Base-by-base conservation (phyloP, 2,888 invertebrate genomes). In the Scotopteryx bipunctaria region DNA sequence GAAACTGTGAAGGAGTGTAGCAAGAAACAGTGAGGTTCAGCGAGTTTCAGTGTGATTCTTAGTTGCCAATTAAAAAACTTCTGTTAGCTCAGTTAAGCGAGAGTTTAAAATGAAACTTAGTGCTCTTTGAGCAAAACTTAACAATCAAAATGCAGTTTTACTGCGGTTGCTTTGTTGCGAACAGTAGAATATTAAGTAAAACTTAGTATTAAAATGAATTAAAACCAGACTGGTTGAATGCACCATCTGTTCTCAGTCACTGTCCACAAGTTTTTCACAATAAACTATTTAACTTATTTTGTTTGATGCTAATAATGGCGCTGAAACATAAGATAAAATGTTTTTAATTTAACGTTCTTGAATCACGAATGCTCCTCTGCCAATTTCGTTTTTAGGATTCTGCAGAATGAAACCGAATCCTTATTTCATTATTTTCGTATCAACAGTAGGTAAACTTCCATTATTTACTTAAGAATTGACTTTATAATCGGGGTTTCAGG, bases 161-260 rank as follows among this genome's bases (percentile, higher is more conserved):
- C 38, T 44, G 52, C 25, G 33, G 37, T 48, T 53, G 36, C 43
- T 53, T 48, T 48, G 52, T 47, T 47, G 43, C 38, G 19, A 21
- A 37, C 27, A 31, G 36, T 36, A 21, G 42, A 25, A 44, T 37
- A 27, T 33, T 42, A 40, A 40, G 35, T 52, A 15, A 42, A 47
- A 53, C 47, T 37, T 5, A 33, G 32, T 32, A 52, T 47, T 47
- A 32, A 38, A 53, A 43, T 38, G 15, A 46, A 47, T 43, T 43
- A 40, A 47, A 53, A 47, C 43, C 33, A 15, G 42, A 21, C 33
- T 44, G 46, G 42, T 46, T 42, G 9, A 33, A 47, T 38, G 33
- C 16, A 41, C 33, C 47, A 47, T 42, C 47, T 47, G 52, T 42
- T 41, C 5, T 37, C 9, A 9, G 15, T 19, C 25, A 15, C 32